These are phyloP conservation scores for Drosophila koepferae DNA, from an alignment of 2,888 invertebrate species.

Conservation along the genomic window DNA sequence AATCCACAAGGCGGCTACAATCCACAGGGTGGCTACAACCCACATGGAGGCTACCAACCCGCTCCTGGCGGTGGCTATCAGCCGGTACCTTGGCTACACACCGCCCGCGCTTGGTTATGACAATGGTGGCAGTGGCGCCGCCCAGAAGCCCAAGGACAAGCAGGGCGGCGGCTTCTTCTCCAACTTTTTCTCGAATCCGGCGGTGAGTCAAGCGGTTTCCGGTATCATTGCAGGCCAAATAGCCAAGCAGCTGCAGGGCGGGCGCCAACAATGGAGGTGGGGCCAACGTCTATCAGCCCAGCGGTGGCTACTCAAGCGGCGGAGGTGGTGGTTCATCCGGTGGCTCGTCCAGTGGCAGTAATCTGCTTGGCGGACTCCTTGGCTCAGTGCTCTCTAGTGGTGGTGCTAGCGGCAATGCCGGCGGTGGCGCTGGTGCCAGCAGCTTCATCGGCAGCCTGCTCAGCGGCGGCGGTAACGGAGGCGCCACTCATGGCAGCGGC, in stretches of 20 bases:
- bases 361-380: slow-evolving; percentile 77
- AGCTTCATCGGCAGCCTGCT: slow-evolving; percentile 71
- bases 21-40: slow-evolving; percentile 55
- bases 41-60: slow-evolving; percentile 60
- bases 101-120: slow-evolving; percentile 82
- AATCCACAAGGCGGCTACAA: slow-evolving; percentile 69
- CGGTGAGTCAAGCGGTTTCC: slow-evolving; percentile 83
- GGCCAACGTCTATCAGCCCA: slow-evolving; percentile 66
- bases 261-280: slow-evolving; percentile 71
- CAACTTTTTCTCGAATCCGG: slow-evolving; percentile 83
- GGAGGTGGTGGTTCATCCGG: slow-evolving; percentile 48
- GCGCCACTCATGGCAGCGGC: slow-evolving; percentile 40
- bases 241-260: slow-evolving; percentile 82
- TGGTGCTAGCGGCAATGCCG: slow-evolving; percentile 57
- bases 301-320: slow-evolving; percentile 74
- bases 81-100: slow-evolving; percentile 71
- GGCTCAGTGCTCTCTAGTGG: slow-evolving; percentile 74
- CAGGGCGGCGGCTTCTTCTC: slow-evolving; percentile 83
- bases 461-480: slow-evolving; percentile 64
- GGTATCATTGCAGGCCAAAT: slow-evolving; percentile 85
- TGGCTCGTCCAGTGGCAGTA: slow-evolving; percentile 62
- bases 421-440: slow-evolving; percentile 65
- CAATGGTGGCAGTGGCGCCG: slow-evolving; percentile 58
- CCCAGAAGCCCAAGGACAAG: slow-evolving; percentile 81
- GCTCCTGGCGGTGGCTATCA: slow-evolving; percentile 66